Base-by-base conservation (phyloP, 2,888 invertebrate species). In the Pseudanteris insignis region DNA sequence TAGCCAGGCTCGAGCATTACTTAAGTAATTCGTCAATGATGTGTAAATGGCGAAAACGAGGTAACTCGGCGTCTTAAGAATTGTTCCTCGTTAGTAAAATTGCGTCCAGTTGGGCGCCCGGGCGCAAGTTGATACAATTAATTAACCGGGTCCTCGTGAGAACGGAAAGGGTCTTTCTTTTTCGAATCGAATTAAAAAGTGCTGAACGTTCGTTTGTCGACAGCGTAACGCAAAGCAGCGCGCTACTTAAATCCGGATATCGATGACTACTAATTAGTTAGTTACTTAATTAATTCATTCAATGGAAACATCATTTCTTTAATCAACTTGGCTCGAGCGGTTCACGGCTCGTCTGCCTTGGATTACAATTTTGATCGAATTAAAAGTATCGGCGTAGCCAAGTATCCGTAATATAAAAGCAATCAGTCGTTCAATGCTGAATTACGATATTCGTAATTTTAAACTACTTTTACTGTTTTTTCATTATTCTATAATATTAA, bases 81-180 rank as follows among this genome's bases (percentile, higher is more conserved):
- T 76, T 72, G 50, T 73, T 72, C 70, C 74, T 79, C 78, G 79
- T 79, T 79, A 79, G 78, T 67, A 70, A 70, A 75, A 78, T 78
- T 70, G 70, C 66, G 70, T 73, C 50, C 74, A 68, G 70, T 67
- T 74, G 71, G 78, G 74, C 75, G 75, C 70, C 57, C 69, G 64
- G 37, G 53, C 67, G 61, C 51, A 60, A 67, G 76, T 78, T 75
- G 75, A 73, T 77, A 75, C 75, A 76, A 79, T 78, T 79, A 78
- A 78, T 79, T 78, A 76, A 67, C 67, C 57, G 50, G 67, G 64
- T 69, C 55, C 33, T 44, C 41, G 60, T 34, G 46, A 41, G 54
- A 61, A 43, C 29, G 34, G 34, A 24, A 9, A 24, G 30, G 30
- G 40, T 3, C 29, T 43, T 32, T 3, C 47, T 47, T 46, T 50